Base-by-base conservation (phyloP, 2,888 invertebrate genomes). In the Ectemnius continuus region DNA sequence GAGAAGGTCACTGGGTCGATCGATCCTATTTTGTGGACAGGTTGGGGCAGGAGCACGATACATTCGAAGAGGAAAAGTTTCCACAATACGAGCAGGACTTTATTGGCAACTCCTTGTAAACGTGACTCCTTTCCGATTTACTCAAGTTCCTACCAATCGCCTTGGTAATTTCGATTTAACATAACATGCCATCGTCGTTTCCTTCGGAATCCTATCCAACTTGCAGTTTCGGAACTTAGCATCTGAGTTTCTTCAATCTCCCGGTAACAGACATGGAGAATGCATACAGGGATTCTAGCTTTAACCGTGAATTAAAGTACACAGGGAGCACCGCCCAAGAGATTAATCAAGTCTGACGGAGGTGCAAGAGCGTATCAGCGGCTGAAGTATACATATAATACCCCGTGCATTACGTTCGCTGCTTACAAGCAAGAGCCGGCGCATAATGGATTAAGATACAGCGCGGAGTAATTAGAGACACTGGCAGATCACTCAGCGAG, bases 1-100 rank as follows among this genome's bases (percentile, higher is more conserved):
- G 57, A 59, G 73, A 79, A 76, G 67, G 73, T 76, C 67, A 63
- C 46, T 67, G 57, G 76, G 70, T 74, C 79, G 76, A 79, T 79
- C 66, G 65, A 76, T 71, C 59, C 73, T 70, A 71, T 71, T 74
- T 79, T 70, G 36, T 36, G 48, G 60, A 46, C 57, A 61, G 61
- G 18, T 70, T 47, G 58, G n/a, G 61, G 58, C 66, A 52, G n/a
- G 36, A 58, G 58, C 66, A 52, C 47, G 60, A 69, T 63, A 65
- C 63, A 67, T 18, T 16, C 60, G 67, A 68, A 52, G 56, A 66
- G 71, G 68, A 64, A 66, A 70, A 72, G 52, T 79, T 79, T 67
- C 66, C 47, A 20, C 63, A 65, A 52, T 69, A 72, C 63, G 47
- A 57, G 23, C 45, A 47, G 64, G 62, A 72, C 36, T 75, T 75